These are phyloP conservation scores for Serripes groenlandicus DNA, from an alignment of 2,888 invertebrate genomes.

Conservation along the genomic window DNA sequence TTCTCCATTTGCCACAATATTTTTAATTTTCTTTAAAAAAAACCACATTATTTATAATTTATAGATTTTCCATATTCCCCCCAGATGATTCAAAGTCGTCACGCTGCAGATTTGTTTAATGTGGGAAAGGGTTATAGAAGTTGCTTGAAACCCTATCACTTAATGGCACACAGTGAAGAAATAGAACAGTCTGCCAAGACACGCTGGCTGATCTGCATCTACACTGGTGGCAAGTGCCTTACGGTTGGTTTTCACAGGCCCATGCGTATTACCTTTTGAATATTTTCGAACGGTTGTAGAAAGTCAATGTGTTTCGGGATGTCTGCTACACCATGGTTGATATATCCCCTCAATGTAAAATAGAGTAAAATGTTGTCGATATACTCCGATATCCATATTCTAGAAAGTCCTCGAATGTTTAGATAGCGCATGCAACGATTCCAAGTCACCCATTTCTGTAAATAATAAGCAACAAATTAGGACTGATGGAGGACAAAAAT, in stretches of 20 bases:
- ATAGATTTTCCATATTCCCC: no score
- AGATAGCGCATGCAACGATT: slow-evolving; percentile 81
- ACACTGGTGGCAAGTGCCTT: background rate
- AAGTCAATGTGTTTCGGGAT: slow-evolving; percentile 65
- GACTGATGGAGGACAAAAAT: no score
- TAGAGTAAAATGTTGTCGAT: slow-evolving; percentile 82
- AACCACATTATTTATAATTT: no score
- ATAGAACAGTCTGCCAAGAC: no score
- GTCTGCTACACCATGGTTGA: slow-evolving; percentile 85
- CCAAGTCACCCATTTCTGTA: slow-evolving; percentile 85
- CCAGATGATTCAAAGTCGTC: no score
- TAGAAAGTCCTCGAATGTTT: slow-evolving; percentile 85
- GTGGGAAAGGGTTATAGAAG: no score
- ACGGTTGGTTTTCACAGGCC: background rate
- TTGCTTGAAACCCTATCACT: no score
- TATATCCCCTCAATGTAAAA: slow-evolving; percentile 84
- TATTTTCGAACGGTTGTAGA: slow-evolving; percentile 16
- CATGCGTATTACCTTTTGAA: slow-evolving; percentile 33
- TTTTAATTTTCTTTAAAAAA: no score
- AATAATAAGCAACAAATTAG: no score
- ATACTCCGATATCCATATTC: slow-evolving; percentile 82
- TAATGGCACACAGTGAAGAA: no score
- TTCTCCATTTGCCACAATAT: no score
- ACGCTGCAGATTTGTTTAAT: no score
- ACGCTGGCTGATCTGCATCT: background rate